Conservation (phyloP, 2,797 vertebrate species). For the Periparus ater region DNA sequence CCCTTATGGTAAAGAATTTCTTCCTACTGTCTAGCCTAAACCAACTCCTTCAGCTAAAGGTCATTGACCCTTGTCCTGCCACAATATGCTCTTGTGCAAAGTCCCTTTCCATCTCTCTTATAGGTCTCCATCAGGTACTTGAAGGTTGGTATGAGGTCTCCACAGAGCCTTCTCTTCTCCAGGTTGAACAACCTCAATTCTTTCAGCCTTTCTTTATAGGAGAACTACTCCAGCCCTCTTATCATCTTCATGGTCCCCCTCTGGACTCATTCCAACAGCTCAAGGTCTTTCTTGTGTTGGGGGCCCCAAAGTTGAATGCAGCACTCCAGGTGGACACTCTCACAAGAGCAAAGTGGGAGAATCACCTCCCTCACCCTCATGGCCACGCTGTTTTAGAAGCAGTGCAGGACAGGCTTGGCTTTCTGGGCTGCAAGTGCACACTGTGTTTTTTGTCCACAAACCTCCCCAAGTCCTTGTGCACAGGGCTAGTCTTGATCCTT, state of each 20-base stretch:
- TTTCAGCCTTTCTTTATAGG: not conserved
- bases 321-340: not conserved
- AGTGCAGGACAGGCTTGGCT: fast-evolving
- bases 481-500: not conserved
- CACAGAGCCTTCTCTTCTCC: not conserved
- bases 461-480: not conserved
- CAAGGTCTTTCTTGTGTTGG: not conserved
- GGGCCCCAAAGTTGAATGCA: not conserved
- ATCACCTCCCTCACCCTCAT: not conserved
- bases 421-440: not conserved
- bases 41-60: not conserved
- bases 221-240: not conserved
- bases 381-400: not conserved
- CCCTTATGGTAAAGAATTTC: not conserved
- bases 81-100: not conserved
- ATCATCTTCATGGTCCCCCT: not conserved
- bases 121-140: not conserved
- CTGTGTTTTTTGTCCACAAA: not conserved
- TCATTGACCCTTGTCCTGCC: not conserved
- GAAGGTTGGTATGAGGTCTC: not conserved
- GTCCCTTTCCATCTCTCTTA: not conserved
- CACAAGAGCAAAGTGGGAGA: not conserved
- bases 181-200: not conserved
- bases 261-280: not conserved
- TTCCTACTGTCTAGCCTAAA: not conserved